Conservation (phyloP, 2,113 vertebrate species). For the Podarcis raffonei region DNA sequence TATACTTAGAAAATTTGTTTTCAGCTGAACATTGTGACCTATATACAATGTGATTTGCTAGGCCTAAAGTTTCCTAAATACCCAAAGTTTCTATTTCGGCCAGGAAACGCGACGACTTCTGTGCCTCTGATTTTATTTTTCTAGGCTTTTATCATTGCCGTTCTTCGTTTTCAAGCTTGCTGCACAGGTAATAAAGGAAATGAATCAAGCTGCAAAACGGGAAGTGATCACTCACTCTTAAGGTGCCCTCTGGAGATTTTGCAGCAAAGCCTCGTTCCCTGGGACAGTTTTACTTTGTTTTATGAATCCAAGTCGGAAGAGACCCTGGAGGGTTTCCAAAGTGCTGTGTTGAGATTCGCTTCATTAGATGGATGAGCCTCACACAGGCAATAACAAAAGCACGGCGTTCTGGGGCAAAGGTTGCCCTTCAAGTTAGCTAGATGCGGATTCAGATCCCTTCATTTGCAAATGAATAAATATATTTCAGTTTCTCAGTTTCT, state of each 20-base stretch:
- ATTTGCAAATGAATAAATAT: neutral
- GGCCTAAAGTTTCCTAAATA: slow-evolving; percentile 2
- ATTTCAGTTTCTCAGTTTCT: neutral
- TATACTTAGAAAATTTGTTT: slow-evolving; percentile 33
- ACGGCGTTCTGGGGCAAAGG: neutral
- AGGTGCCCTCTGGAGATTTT: slow-evolving; percentile 34
- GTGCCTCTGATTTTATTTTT: slow-evolving; percentile 42
- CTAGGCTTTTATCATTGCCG: slow-evolving; percentile 24
- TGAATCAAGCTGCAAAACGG: slow-evolving; percentile 7
- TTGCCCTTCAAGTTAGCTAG: neutral
- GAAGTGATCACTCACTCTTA: slow-evolving; percentile 22
- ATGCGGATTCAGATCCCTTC: neutral
- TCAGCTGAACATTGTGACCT: slow-evolving; percentile 34
- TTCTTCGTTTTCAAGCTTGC: slow-evolving; percentile 39
- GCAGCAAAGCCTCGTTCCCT: slow-evolving; percentile 5
- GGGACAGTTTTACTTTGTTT: slow-evolving; percentile 5
- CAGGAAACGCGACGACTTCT: slow-evolving; percentile 8
- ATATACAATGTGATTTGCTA: slow-evolving; percentile 9
- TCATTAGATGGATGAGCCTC: neutral
- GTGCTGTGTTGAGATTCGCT: neutral
- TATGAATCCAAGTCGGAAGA: slow-evolving; percentile 19
- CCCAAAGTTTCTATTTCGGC: slow-evolving; percentile 20
- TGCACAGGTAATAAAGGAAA: slow-evolving; percentile 9
- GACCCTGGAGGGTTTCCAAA: slow-evolving; percentile 10
- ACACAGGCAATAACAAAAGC: neutral